Conservation (phyloP, 2,113 vertebrate genomes). For the Notechis scutatus region DNA sequence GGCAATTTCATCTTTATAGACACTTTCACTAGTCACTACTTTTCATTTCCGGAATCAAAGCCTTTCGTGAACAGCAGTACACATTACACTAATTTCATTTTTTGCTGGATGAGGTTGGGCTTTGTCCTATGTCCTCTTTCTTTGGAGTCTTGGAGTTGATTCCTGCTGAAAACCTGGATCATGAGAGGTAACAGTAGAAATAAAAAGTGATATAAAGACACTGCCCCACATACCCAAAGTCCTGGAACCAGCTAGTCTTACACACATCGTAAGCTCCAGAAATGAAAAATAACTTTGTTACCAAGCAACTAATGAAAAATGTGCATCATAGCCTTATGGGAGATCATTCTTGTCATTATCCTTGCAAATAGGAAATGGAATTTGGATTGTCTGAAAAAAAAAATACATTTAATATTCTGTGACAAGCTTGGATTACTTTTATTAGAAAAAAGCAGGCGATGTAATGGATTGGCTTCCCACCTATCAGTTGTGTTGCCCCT, state of each 20-base stretch:
- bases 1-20: too few species aligned
- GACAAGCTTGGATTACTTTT: conserved; percentile 7
- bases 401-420: conserved; percentile 30
- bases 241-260: conserved; percentile 38
- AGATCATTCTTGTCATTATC: conserved; percentile 15
- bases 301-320: conserved; percentile 23
- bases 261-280: conserved; percentile 36
- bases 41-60: not conserved
- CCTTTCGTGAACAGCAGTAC: too few species aligned
- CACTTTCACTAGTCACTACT: too few species aligned
- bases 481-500: conserved; percentile 40
- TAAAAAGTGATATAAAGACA: conserved; percentile 14
- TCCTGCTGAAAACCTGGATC: not conserved
- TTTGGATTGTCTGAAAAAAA: conserved; percentile 9
- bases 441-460: conserved; percentile 34
- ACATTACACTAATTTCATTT: too few species aligned
- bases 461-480: conserved; percentile 34
- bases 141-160: not conserved
- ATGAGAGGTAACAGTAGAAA: not conserved
- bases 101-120: too few species aligned
- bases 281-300: conserved; percentile 59
- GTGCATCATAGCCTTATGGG: conserved; percentile 23
- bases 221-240: conserved; percentile 39
- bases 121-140: too few species aligned
- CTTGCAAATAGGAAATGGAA: conserved; percentile 20